Conservation (phyloP, 2,888 invertebrate genomes). For the Resseliella maxima region DNA sequence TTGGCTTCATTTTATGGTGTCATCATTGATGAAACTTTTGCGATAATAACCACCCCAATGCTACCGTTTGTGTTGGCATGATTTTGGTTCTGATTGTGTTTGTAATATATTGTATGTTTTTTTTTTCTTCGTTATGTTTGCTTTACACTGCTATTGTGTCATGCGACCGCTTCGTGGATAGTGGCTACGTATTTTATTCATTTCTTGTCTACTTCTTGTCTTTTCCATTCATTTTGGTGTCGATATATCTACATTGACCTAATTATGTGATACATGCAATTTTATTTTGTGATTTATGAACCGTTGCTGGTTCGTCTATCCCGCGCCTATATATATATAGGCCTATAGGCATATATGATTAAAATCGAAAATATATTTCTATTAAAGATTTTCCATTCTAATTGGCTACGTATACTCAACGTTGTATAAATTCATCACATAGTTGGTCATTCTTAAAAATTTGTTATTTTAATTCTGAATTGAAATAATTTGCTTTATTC, state of each 20-base stretch:
- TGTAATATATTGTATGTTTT: too few relatives aligned
- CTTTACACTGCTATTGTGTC: too few relatives aligned
- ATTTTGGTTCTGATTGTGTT: not conserved
- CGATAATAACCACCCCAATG: not conserved
- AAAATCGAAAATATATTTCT: not conserved
- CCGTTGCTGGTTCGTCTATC: not conserved
- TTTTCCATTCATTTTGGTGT: not conserved
- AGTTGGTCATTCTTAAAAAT: too few relatives aligned
- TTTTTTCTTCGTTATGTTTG: too few relatives aligned
- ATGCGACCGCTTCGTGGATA: too few relatives aligned
- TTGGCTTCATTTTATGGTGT: not conserved
- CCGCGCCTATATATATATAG: too few relatives aligned
- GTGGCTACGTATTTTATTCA: not conserved
- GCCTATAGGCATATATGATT: slow-evolving; percentile 7
- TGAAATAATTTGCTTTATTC: too few relatives aligned
- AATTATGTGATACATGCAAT: slow-evolving; percentile 1
- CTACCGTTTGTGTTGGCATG: too few relatives aligned
- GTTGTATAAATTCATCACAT: too few relatives aligned
- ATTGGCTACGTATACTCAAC: not conserved
- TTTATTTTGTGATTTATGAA: not conserved
- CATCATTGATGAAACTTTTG: not conserved
- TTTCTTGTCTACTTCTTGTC: not conserved
- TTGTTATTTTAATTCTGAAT: too few relatives aligned
- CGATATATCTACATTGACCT: not conserved
- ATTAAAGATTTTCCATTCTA: not conserved